Percentiles rank a stretch among this genome's conserved stretches.
Conservation (phyloP, 2,888 invertebrate species). For the Melinaea marsaeus region DNA sequence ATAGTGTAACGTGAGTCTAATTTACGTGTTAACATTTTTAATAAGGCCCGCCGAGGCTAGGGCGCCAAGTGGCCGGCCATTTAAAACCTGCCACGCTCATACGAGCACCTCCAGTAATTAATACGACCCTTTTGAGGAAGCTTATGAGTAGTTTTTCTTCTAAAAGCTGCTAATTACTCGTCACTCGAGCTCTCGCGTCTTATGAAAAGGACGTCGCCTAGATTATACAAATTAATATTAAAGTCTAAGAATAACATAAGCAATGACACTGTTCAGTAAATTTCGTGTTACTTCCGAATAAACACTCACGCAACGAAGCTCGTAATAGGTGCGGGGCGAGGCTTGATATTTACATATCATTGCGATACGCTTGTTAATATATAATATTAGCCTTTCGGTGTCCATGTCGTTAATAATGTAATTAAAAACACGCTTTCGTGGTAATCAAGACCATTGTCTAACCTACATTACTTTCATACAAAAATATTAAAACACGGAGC, state of each 20-base stretch:
- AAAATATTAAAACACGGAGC: slow-evolving; percentile 29
- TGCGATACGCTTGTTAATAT: slow-evolving; percentile 72
- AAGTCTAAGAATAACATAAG: slow-evolving; percentile 4
- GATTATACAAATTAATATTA: slow-evolving; percentile 21
- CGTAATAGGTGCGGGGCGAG: slow-evolving; percentile 66
- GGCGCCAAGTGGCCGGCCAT: slow-evolving; percentile 75
- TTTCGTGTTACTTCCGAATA: slow-evolving; percentile 60
- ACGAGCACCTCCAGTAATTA: slow-evolving; percentile 73
- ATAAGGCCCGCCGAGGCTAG: slow-evolving; percentile 71
- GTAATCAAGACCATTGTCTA: slow-evolving; percentile 59
- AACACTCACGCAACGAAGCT: slow-evolving; percentile 64
- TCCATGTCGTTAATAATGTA: slow-evolving; percentile 75
- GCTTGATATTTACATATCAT: slow-evolving; percentile 76
- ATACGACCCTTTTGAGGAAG: slow-evolving; percentile 73
- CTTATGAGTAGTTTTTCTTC: slow-evolving; percentile 76
- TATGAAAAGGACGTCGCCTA: slow-evolving; percentile 34
- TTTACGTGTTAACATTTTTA: slow-evolving; percentile 77
- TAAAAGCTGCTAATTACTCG: slow-evolving; percentile 72
- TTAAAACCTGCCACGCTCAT: slow-evolving; percentile 64
- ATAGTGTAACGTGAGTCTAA: slow-evolving; percentile 68
- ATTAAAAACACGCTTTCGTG: slow-evolving; percentile 76
- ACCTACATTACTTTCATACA: slow-evolving; percentile 33
- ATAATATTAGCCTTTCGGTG: slow-evolving; percentile 71
- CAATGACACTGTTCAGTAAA: neutral
- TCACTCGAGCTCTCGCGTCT: slow-evolving; percentile 53